Conservation (phyloP, 1,140 invertebrate species). For the Octopus bimaculoides region DNA sequence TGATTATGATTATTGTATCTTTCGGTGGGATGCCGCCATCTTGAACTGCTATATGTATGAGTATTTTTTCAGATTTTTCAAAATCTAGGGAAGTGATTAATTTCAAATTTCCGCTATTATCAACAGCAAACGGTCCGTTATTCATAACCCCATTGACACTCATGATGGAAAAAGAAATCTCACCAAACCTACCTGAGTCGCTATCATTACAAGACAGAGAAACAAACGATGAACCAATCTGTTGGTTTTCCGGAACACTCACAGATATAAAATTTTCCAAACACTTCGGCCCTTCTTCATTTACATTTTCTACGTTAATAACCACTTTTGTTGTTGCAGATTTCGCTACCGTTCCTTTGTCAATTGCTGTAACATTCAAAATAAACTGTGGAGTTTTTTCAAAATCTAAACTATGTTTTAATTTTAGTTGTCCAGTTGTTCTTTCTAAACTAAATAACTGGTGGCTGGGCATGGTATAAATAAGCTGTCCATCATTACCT, state of each 20-base stretch:
- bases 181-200: neutral
- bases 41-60: neutral
- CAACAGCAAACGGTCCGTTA: neutral
- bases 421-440: neutral
- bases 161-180: neutral
- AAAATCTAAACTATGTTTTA: neutral
- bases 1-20: neutral
- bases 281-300: slow-evolving; percentile 35
- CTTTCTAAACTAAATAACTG: neutral
- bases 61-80: neutral
- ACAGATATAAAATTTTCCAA: neutral
- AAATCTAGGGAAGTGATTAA: neutral
- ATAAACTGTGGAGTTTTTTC: slow-evolving; percentile 27
- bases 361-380: slow-evolving; percentile 27
- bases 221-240: neutral
- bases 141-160: neutral
- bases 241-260: neutral
- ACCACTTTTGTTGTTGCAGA: slow-evolving; percentile 24
- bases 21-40: neutral
- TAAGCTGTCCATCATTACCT: slow-evolving; percentile 30
- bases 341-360: slow-evolving; percentile 26
- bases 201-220: neutral
- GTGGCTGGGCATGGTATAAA: slow-evolving; percentile 17
- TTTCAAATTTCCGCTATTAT: neutral
- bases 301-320: slow-evolving; percentile 32